A percentile compares a stretch with the other conserved stretches of the same genome.
Conservation (phyloP, 2,888 invertebrate genomes). For the Stomorhina lunata region DNA sequence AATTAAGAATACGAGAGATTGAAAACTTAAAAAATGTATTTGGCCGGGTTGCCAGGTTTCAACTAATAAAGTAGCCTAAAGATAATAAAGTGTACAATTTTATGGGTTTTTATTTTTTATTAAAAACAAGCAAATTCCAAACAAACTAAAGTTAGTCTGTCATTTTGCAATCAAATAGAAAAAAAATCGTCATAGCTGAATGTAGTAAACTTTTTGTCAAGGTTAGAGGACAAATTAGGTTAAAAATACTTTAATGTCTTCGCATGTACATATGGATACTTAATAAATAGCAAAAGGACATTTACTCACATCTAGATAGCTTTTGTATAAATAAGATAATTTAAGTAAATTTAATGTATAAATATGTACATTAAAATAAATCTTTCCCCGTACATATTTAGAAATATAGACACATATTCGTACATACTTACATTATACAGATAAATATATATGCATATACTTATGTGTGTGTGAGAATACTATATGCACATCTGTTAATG, state of each 20-base stretch:
- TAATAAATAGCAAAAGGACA: too few relatives aligned
- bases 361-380: background rate
- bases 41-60: too few relatives aligned
- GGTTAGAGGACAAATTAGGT: constrained; percentile 14
- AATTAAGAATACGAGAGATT: too few relatives aligned
- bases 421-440: background rate
- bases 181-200: too few relatives aligned
- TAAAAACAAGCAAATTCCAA: too few relatives aligned
- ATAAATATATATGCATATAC: background rate
- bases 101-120: too few relatives aligned
- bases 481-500: constrained; percentile 51
- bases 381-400: background rate
- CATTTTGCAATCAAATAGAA: too few relatives aligned
- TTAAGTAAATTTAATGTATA: constrained; percentile 24
- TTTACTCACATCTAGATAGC: background rate
- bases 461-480: background rate
- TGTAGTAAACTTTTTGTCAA: constrained; percentile 15
- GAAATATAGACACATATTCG: background rate
- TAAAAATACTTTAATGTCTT: constrained; percentile 73
- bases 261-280: background rate
- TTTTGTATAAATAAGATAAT: background rate
- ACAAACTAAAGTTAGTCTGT: too few relatives aligned
- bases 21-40: too few relatives aligned
- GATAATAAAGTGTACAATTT: too few relatives aligned
- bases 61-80: too few relatives aligned